Evolutionary conservation across 1,140 invertebrate species (phyloP).

Genomic region (Babylonia areolata): DNA sequence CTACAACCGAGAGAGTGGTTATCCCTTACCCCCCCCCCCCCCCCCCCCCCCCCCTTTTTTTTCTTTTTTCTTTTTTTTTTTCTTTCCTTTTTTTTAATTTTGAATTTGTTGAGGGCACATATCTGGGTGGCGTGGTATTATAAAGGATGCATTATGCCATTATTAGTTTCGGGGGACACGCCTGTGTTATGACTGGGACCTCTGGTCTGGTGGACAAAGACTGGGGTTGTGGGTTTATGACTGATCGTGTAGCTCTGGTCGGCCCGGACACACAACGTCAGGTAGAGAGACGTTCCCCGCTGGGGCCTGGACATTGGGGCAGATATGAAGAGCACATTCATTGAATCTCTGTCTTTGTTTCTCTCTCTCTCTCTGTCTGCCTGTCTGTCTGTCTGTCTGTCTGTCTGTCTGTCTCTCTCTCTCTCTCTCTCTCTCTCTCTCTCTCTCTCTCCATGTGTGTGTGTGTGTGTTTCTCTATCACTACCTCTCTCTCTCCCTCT

Average conservation of each 20-base stretch:
- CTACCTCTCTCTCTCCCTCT: not conserved
- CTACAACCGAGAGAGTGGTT: not conserved
- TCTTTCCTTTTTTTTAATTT: too few species aligned
- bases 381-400: not conserved
- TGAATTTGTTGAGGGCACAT: not conserved
- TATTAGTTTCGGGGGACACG: not conserved
- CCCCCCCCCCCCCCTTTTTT: too few species aligned
- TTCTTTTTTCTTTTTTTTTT: not conserved
- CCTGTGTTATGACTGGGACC: not conserved
- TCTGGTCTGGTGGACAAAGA: not conserved
- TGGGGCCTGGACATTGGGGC: not conserved
- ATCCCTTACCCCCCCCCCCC: too few species aligned
- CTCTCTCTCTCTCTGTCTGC: too few species aligned
- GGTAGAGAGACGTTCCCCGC: not conserved
- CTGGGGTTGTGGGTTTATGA: too few species aligned
- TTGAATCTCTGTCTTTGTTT: too few species aligned
- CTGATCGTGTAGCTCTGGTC: not conserved
- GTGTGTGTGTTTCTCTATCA: not conserved
- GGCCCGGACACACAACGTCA: not conserved
- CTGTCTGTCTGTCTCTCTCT: not conserved
- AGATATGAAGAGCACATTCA: not conserved
- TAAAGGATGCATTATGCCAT: not conserved
- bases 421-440: not conserved
- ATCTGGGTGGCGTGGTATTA: not conserved
- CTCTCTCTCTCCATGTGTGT: not conserved